Evolutionary conservation across 1,140 invertebrate genomes (phyloP), one percentile per base, ranked within the genome.

Genomic region (Drosophila repleta): DNA sequence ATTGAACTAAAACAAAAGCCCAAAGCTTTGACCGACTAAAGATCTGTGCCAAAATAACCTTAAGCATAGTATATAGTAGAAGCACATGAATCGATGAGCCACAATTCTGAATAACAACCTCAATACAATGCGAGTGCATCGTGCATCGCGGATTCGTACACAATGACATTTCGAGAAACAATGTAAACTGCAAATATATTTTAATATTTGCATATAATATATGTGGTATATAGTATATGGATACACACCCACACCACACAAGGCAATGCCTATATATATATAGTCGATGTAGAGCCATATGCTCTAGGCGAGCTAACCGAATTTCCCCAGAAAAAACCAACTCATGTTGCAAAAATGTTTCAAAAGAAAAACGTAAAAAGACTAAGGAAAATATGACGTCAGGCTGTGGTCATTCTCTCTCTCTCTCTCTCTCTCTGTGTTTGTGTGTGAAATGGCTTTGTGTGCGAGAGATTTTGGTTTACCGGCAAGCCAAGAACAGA

Each of bases 291-390:
- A 37, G 46, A 67, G 57, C 66, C 66, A 74, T 69, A 74, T 69
- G 71, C 65, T 51, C 48, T 29, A 10, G 66, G 21, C 66, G 61
- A 46, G 63, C 80, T 62, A 55, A 66, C 76, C 53, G 78, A 85
- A 87, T 85, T 85, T 85, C 74, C 70, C 67, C 61, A 69, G 74
- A 85, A 85, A 85, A 87, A 88, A 71, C 61, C 67, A 64, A 87
- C 75, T 87, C 82, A 87, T 75, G 82, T 76, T 82, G 82, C 65
- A 87, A 88, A 87, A 76, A 87, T 87, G 71, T 82, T 66, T 51
- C 45, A 49, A 56, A 46, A 53, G 45, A 64, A 67, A 74, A 60
- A 65, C 73, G 62, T 55, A 45, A 74, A 35, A 76, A 71, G 68
- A 79, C 57, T 69, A 62, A 66, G 60, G 60, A 63, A 78, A 89